Conservation (phyloP, 2,888 invertebrate genomes). For the Gnatocerus cornutus region DNA sequence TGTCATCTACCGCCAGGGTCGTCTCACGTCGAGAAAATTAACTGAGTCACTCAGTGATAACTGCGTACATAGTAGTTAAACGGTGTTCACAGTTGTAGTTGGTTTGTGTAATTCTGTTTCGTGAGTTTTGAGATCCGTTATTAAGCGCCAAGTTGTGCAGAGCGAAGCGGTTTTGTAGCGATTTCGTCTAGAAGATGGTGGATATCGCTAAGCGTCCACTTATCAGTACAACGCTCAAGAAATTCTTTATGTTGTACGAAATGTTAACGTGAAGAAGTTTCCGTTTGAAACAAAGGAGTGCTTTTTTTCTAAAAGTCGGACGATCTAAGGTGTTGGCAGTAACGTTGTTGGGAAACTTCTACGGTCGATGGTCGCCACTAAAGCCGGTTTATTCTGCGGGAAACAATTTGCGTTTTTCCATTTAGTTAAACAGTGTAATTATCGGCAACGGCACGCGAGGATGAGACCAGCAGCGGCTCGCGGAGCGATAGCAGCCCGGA, state of each 20-base stretch:
- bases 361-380: slow-evolving; percentile 41
- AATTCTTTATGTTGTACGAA: too few species aligned
- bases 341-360: not conserved
- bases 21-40: slow-evolving; percentile 37
- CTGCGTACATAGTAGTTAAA: slow-evolving; percentile 36
- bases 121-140: slow-evolving; percentile 33
- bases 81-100: slow-evolving; percentile 31
- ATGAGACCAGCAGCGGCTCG: slow-evolving; percentile 49
- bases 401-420: slow-evolving; percentile 60
- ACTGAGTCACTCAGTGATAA: slow-evolving; percentile 41
- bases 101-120: slow-evolving; percentile 28
- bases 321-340: too few species aligned
- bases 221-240: too few species aligned
- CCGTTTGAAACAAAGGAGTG: too few species aligned
- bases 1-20: slow-evolving; percentile 31
- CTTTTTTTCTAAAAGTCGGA: too few species aligned
- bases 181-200: slow-evolving; percentile 11
- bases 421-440: slow-evolving; percentile 59
- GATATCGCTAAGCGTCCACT: not conserved
- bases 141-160: slow-evolving; percentile 13
- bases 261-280: too few species aligned
- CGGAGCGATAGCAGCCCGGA: slow-evolving; percentile 44
- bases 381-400: slow-evolving; percentile 54
- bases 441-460: slow-evolving; percentile 56
- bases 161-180: not conserved